phyloP scores from a whole-genome alignment of 2,113 vertebrate genomes.

The Daboia siamensis region DNA sequence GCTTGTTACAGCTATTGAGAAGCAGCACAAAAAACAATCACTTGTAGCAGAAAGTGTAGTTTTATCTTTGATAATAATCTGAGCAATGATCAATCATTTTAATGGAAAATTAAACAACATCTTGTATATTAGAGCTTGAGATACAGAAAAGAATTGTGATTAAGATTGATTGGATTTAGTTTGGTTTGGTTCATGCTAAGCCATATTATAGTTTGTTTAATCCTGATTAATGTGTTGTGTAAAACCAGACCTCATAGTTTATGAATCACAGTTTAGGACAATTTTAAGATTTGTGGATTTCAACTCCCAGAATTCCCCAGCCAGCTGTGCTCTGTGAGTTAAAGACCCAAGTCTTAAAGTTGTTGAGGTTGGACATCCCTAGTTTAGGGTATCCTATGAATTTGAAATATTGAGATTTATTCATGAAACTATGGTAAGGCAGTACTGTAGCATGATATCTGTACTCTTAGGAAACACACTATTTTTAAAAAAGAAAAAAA shows the following conservation, averaged over 20 bases:
- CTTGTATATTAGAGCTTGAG: rapidly evolving
- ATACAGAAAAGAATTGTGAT: background rate
- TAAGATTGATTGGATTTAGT: background rate
- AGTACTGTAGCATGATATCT: background rate
- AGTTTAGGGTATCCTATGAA: background rate
- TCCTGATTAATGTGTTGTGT: background rate
- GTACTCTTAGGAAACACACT: background rate
- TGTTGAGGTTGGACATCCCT: background rate
- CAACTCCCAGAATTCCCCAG: background rate
- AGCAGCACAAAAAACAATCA: background rate
- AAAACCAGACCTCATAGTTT: background rate
- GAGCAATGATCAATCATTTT: background rate
- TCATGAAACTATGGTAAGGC: background rate
- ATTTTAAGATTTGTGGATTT: background rate
- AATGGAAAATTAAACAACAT: background rate
- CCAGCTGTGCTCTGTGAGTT: too few species aligned
- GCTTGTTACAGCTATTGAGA: conserved; percentile 19
- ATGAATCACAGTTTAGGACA: background rate
- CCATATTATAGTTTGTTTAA: background rate
- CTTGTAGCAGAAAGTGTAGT: background rate
- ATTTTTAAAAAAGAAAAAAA: background rate
- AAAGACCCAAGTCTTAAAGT: background rate
- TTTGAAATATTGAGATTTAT: background rate
- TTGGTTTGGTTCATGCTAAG: background rate
- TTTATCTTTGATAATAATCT: background rate